Evolutionary conservation across 2,113 vertebrate genomes (phyloP), one percentile per base, ranked within the genome.

Genomic region (Tiliqua scincoides): DNA sequence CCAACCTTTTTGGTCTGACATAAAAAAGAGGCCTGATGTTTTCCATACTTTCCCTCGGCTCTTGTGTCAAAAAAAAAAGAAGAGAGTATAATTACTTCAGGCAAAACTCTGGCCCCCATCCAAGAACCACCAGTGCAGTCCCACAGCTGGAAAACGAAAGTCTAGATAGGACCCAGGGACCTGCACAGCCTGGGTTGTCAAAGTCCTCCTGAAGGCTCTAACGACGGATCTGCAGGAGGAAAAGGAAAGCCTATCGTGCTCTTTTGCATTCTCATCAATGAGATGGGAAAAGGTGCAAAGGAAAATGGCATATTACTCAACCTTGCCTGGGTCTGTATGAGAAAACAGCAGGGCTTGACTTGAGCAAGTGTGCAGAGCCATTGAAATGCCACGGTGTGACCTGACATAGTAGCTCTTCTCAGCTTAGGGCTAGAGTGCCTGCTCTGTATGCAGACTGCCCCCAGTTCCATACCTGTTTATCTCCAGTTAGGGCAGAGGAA

Each of bases 1-100:
- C 93, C 85, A 78, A 88, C 93, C 91, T 95, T 96, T 95, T 93
- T 54, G 23, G 84, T 89, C 87, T 84, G 93, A 94, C 95, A 93
- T 93, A 94, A 95, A 94, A 93, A 96, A 95, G 91, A 85, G 85
- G 86, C 79, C 54, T 96, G 94, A 96, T 93, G 71, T 93, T 95
- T 96, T 96, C 92, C 95, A 88, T 63, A 79, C 86, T 95, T 94
- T 95, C 84, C 63, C n/a, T 93, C 94, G 93, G 71, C 78, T 77
- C 83, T 85, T 82, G 25, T 90, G 86, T 95, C 93, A 94, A 96
- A 93, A 62, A 94, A 96, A 93, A 62, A 93, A 74, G 23, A 61
- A 94, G 89, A 92, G 91, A 93, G 93, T 78, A 67, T 20, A 2
- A 92, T 89, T 94, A 93, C 77, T 91, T 84, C 82, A 14, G 18